These are phyloP conservation scores for Cantharis nigra DNA, from an alignment of 2,888 invertebrate genomes.

Conservation along the genomic window DNA sequence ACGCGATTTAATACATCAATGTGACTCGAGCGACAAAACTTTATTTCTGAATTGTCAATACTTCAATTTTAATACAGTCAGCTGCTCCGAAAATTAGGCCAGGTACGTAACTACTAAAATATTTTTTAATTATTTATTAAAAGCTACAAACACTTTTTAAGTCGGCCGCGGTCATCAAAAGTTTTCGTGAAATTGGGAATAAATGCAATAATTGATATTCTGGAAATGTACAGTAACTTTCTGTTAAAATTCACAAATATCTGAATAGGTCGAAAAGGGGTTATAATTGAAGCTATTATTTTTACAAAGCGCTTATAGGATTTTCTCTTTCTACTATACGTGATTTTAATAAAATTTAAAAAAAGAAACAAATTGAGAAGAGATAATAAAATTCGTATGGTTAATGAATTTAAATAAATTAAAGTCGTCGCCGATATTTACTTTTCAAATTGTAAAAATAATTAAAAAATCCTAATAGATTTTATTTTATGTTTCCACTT, in stretches of 20 bases:
- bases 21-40: background rate
- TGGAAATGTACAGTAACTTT: background rate
- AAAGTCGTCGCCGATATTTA: background rate
- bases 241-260: background rate
- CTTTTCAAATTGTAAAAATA: background rate
- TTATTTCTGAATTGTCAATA: background rate
- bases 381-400: background rate
- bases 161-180: background rate
- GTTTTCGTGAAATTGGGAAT: background rate
- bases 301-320: background rate
- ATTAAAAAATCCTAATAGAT: background rate
- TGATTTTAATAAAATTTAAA: background rate
- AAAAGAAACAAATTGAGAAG: background rate
- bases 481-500: no score
- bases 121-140: no score
- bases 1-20: constrained; percentile 8
- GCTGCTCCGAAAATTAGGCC: background rate
- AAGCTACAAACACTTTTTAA: background rate
- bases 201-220: background rate
- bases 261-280: background rate
- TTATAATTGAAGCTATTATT: background rate
- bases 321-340: background rate
- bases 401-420: background rate
- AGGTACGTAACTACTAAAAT: background rate
- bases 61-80: background rate